Conservation (phyloP, 2,888 invertebrate genomes). For the Leucophora obtusa region DNA sequence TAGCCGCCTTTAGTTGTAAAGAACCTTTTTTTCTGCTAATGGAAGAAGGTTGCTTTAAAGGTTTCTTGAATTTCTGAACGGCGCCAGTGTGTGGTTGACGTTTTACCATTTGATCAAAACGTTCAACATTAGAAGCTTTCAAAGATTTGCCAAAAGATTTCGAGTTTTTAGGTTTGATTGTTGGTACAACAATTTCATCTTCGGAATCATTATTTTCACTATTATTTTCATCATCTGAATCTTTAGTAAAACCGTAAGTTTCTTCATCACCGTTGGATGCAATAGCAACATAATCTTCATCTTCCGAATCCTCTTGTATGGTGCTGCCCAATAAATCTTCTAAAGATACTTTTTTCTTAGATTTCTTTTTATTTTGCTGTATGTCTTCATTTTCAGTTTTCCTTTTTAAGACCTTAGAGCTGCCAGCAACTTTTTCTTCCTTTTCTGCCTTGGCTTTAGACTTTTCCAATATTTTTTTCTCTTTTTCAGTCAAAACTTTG, state of each 20-base stretch:
- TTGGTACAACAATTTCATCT: conserved; percentile 29
- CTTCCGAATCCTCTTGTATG: conserved; percentile 74
- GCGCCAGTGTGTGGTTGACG: conserved; percentile 73
- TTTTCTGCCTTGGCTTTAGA: conserved; percentile 45
- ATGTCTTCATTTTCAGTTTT: conserved; percentile 33
- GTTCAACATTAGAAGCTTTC: conserved; percentile 67
- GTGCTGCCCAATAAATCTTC: conserved; percentile 73
- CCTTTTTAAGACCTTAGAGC: conserved; percentile 24
- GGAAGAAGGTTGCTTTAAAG: conserved; percentile 31
- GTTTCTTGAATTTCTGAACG: conserved; percentile 71
- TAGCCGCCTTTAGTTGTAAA: conserved; percentile 71
- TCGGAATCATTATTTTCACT: conserved; percentile 48
- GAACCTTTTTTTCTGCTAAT: conserved; percentile 59
- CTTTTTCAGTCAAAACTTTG: conserved; percentile 58
- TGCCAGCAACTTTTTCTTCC: conserved; percentile 34
- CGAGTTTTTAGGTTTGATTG: conserved; percentile 49
- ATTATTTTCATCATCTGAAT: conserved; percentile 60
- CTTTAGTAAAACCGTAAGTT: conserved; percentile 62
- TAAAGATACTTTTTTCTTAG: conserved; percentile 67
- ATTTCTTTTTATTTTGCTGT: conserved; percentile 47
- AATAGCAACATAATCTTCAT: conserved; percentile 71
- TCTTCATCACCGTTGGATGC: conserved; percentile 42
- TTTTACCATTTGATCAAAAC: conserved; percentile 69
- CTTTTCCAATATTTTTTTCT: conserved; percentile 13
- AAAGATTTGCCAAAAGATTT: conserved; percentile 60